Percentiles rank a stretch among this genome's conserved stretches.
phyloP scores from a whole-genome alignment of 2,113 vertebrate species.

The Murina feae region DNA sequence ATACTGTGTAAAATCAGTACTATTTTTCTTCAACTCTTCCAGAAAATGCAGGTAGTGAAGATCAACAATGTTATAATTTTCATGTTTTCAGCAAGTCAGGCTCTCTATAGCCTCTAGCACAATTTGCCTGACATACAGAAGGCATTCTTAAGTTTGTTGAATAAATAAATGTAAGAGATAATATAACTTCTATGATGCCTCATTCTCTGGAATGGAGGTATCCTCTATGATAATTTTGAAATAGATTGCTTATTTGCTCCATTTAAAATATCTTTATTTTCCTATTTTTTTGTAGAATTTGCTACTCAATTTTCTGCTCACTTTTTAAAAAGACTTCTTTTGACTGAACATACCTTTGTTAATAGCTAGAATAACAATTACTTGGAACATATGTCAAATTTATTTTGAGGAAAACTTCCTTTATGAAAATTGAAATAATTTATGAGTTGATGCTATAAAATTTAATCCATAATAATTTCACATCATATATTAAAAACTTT shows the following conservation, averaged over 20 bases:
- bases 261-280: neutral
- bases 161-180: neutral
- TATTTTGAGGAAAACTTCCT: conserved; percentile 42
- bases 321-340: conserved; percentile 30
- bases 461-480: conserved; percentile 1
- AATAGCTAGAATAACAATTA: conserved; percentile 22
- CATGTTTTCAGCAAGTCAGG: neutral
- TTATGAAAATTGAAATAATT: conserved; percentile 22
- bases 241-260: neutral
- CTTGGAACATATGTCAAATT: neutral
- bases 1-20: neutral
- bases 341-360: neutral
- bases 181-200: neutral
- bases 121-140: neutral
- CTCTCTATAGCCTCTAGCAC: neutral
- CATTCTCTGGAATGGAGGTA: neutral
- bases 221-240: neutral
- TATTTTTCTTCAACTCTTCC: conserved; percentile 1
- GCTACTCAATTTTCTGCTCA: neutral
- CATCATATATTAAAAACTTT: neutral
- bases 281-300: conserved; percentile 25
- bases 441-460: neutral
- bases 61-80: neutral
- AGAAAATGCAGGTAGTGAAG: neutral
- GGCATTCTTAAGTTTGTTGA: neutral